Conservation (phyloP, 2,113 vertebrate genomes). For the Podarcis muralis region DNA sequence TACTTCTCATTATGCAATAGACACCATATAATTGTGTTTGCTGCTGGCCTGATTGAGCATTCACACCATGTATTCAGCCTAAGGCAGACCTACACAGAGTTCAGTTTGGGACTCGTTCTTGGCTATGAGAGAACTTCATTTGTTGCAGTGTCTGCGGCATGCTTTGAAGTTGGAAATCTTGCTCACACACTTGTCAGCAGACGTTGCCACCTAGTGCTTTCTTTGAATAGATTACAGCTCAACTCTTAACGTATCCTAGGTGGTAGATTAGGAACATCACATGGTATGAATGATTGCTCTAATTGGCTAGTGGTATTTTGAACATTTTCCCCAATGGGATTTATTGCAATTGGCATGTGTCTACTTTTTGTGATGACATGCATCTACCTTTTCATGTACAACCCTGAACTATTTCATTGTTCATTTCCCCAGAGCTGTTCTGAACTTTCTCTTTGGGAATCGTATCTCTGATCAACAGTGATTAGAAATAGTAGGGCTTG, state of each 20-base stretch:
- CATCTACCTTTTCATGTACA: background rate
- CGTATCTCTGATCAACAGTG: background rate
- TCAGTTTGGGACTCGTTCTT: background rate
- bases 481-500: background rate
- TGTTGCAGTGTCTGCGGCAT: background rate
- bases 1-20: background rate
- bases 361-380: too few relatives aligned
- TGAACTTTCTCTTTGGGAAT: too few relatives aligned
- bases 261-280: background rate
- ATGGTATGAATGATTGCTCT: background rate
- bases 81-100: background rate
- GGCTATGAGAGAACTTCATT: background rate
- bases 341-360: background rate
- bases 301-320: background rate
- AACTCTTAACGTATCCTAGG: background rate
- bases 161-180: constrained; percentile 1
- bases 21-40: background rate
- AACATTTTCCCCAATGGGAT: background rate
- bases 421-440: background rate
- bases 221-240: background rate
- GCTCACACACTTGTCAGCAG: background rate
- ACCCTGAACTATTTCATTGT: background rate
- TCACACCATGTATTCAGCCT: background rate
- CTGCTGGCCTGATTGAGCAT: background rate
- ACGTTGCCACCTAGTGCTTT: background rate